Evolutionary conservation across 2,113 vertebrate species (phyloP), one percentile per base, ranked within the genome.

Genomic region (Vidua macroura): DNA sequence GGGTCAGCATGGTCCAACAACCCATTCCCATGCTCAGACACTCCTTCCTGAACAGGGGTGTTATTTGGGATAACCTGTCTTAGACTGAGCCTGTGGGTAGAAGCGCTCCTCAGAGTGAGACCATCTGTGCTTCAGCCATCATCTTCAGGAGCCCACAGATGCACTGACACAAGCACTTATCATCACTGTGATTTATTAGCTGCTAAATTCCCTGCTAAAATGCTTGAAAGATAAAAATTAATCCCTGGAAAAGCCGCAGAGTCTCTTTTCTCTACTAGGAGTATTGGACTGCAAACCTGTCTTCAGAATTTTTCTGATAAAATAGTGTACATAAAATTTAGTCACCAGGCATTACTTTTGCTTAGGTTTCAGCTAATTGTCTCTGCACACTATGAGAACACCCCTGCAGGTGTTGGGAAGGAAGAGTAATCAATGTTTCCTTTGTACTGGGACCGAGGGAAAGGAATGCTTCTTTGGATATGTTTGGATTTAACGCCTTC

Each of bases 321-420:
- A 72, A 22, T 3, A 44, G 41, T 3, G 33, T 5, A 44, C 10
- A 31, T 14, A 44, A 74, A 59, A 66, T 76, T 53, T 25, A 66
- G 12, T 49, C 43, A 69, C 18, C 22, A 72, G 33, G 7, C 7
- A 13, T 53, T 59, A 74, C 19, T 75, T 48, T 18, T 63, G 35
- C 18, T 63, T 31, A 46, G 7, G 27, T 80, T 90, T 53, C 44
- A 80, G n/a, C 14, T 41, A 48, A 49, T 83, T 55, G 33, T 52
- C 28, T 73, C 41, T 60, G 17, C 24, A 59, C 15, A 58, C 18
- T 9, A 28, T 4, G 8, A 49, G 33, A 84, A 75, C 19, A 69
- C 0, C 3, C 11, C 51, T 69, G 13, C 5, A 77, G 43, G 22
- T 1, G 1, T 0, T 27, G 7, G 8, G 13, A 18, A 88, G 20